These are phyloP conservation scores for Eospalax fontanierii DNA, from an alignment of 2,797 vertebrate genomes.

Conservation along the genomic window DNA sequence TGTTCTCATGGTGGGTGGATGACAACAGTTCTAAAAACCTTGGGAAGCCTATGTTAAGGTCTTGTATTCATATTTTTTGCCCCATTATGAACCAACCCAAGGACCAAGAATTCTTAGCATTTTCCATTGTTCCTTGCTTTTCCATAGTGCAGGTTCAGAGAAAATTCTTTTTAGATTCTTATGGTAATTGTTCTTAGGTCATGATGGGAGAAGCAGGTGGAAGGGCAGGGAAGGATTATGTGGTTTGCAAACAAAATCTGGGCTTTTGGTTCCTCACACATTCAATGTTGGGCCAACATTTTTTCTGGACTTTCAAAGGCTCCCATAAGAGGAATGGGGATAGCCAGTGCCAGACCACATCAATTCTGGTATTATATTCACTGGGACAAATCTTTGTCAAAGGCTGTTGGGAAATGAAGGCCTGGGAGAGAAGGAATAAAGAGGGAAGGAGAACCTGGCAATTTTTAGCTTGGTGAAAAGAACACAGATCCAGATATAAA, in stretches of 20 bases:
- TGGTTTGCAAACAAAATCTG: neutral
- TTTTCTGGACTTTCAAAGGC: neutral
- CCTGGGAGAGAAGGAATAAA: neutral
- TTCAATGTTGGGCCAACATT: neutral
- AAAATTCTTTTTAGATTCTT: neutral
- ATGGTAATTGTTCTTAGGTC: neutral
- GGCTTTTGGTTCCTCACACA: conserved; percentile 4
- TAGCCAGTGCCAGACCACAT: neutral
- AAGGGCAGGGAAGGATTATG: neutral
- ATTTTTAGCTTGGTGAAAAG: neutral
- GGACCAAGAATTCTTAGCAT: conserved; percentile 21
- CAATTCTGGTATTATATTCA: neutral
- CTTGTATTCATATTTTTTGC: neutral
- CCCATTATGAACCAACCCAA: neutral
- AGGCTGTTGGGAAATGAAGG: neutral
- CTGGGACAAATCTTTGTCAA: neutral
- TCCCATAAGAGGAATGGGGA: no score
- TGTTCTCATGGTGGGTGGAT: neutral
- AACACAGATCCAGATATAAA: neutral
- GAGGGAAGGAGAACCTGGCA: neutral
- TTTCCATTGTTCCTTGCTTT: neutral
- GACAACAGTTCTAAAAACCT: neutral
- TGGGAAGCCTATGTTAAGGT: neutral
- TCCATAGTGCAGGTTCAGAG: neutral
- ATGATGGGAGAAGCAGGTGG: neutral